Conservation (phyloP, 1,140 invertebrate species). For the Pissodes strobi region DNA sequence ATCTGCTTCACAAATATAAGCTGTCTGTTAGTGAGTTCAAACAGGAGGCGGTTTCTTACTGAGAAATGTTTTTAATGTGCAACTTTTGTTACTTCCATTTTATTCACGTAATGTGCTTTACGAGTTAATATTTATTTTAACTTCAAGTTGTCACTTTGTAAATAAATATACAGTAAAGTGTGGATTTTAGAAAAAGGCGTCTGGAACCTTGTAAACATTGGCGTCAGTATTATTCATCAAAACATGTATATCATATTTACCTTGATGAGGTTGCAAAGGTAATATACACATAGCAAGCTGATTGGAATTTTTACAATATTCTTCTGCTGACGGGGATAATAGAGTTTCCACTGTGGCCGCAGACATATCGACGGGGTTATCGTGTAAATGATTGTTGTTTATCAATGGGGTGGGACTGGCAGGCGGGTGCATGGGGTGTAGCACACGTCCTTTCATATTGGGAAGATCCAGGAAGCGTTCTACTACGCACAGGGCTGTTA, state of each 20-base stretch:
- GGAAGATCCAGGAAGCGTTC: constrained; percentile 81
- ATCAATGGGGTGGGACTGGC: constrained; percentile 52
- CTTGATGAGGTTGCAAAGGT: constrained; percentile 79
- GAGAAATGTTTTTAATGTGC: too few relatives aligned
- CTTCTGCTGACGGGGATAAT: constrained; percentile 57
- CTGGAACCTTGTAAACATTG: too few relatives aligned
- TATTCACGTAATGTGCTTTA: too few relatives aligned
- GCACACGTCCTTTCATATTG: constrained; percentile 55
- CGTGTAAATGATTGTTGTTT: constrained; percentile 54
- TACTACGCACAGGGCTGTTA: constrained; percentile 88
- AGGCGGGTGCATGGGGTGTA: constrained; percentile 50
- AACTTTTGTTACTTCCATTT: too few relatives aligned
- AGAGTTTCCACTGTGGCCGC: constrained; percentile 57
- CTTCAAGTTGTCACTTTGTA: too few relatives aligned
- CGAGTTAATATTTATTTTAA: too few relatives aligned
- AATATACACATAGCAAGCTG: constrained; percentile 54
- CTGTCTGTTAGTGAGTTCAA: too few relatives aligned
- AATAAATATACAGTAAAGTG: too few relatives aligned
- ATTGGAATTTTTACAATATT: constrained; percentile 60
- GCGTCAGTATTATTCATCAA: too few relatives aligned
- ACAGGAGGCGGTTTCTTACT: too few relatives aligned
- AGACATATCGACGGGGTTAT: constrained; percentile 48
- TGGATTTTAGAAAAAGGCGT: too few relatives aligned
- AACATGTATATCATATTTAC: constrained; percentile 1
- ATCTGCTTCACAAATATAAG: too few relatives aligned